A percentile compares a stretch with the other conserved stretches of the same genome.
These are phyloP conservation scores for Drosophila kuntzei DNA, from an alignment of 2,888 invertebrate genomes.

Conservation along the genomic window DNA sequence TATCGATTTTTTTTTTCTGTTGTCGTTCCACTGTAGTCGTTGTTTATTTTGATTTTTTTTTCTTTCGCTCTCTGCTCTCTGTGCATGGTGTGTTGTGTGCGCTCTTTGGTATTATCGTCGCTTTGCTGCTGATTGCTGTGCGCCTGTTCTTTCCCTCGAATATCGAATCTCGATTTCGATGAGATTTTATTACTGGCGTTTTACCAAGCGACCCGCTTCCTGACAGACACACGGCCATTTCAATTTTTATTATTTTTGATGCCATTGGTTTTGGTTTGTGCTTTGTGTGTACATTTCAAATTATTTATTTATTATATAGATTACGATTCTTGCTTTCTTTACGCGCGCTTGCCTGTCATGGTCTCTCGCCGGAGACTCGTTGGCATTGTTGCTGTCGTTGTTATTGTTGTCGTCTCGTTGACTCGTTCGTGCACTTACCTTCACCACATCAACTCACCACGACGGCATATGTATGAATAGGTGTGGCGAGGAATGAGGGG, in stretches of 20 bases:
- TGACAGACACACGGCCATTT: constrained; percentile 43
- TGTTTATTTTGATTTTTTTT: too few relatives aligned
- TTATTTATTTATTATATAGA: constrained; percentile 78
- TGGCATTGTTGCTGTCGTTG: constrained; percentile 65
- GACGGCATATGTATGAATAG: constrained; percentile 6
- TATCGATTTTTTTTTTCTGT: constrained; percentile 61
- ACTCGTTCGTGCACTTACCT: constrained; percentile 72
- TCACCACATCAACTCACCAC: constrained; percentile 71
- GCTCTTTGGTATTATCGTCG: constrained; percentile 35
- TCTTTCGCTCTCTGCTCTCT: constrained; percentile 17
- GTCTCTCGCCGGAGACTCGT: constrained; percentile 46
- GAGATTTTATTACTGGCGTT: constrained; percentile 76
- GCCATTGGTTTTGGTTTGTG: constrained; percentile 23
- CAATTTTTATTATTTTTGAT: constrained; percentile 33
- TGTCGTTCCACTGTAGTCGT: constrained; percentile 8
- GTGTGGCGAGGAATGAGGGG: not conserved
- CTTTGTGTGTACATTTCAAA: constrained; percentile 54
- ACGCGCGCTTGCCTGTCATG: constrained; percentile 34
- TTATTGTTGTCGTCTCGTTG: constrained; percentile 56
- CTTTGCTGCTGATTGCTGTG: constrained; percentile 70
- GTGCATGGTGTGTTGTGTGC: constrained; percentile 13
- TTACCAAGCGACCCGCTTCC: constrained; percentile 28
- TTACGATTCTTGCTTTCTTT: constrained; percentile 66
- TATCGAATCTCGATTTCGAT: constrained; percentile 85
- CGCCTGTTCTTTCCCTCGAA: constrained; percentile 85